Percentiles rank a stretch among this genome's conserved stretches.
Evolutionary conservation across 1,140 invertebrate genomes (phyloP).

Genomic region (Magallana ariakensis): DNA sequence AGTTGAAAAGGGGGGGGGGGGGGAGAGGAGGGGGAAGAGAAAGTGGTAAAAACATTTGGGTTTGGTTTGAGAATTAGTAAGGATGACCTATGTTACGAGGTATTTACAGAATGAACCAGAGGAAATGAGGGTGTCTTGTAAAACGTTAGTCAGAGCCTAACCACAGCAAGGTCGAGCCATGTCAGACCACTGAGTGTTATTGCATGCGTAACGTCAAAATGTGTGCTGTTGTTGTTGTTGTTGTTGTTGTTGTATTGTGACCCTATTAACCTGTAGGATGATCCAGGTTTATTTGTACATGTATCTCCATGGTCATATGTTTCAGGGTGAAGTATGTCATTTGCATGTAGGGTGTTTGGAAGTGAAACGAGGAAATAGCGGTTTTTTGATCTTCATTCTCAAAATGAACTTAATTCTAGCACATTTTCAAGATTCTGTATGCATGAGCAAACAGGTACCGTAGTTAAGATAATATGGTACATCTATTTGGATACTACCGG

Average conservation of each 20-base stretch:
- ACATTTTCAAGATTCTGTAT: background rate
- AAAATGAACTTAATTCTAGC: too few relatives aligned
- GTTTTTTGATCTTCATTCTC: too few relatives aligned
- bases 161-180: background rate
- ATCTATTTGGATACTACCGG: too few relatives aligned
- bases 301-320: background rate
- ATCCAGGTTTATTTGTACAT: background rate
- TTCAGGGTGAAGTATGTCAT: conserved; percentile 10
- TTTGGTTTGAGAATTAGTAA: too few relatives aligned
- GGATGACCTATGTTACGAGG: too few relatives aligned
- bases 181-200: background rate
- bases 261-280: background rate
- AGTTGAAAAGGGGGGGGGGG: too few relatives aligned
- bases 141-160: background rate
- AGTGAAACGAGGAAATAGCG: too few relatives aligned
- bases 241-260: background rate
- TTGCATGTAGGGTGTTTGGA: conserved; percentile 10
- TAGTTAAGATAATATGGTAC: too few relatives aligned
- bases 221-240: background rate
- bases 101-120: background rate
- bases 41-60: too few relatives aligned
- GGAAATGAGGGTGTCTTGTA: background rate
- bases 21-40: too few relatives aligned
- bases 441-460: background rate
- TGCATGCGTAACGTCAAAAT: background rate